phyloP scores from a whole-genome alignment of 2,888 invertebrate species.

The Rhamphomyia laevipes region DNA sequence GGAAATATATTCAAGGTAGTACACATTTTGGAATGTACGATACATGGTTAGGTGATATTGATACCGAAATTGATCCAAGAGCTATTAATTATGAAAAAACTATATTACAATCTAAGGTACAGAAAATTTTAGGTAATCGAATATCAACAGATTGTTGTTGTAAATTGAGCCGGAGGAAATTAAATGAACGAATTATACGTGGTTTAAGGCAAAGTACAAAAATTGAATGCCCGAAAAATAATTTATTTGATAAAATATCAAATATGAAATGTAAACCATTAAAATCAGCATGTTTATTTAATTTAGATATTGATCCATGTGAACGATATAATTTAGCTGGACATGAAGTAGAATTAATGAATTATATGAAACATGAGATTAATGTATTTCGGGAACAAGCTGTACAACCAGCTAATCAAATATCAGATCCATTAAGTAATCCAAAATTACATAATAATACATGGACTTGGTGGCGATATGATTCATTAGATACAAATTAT shows the following conservation, averaged over 20 bases:
- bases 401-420: constrained; percentile 36
- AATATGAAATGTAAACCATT: constrained; percentile 25
- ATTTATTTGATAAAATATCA: constrained; percentile 9
- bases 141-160: constrained; percentile 1
- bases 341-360: constrained; percentile 22
- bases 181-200: constrained; percentile 19
- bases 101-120: constrained; percentile 12
- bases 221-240: constrained; percentile 18
- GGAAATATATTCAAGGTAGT: constrained; percentile 21
- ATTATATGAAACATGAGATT: constrained; percentile 38
- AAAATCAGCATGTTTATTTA: constrained; percentile 39
- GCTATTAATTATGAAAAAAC: constrained; percentile 11
- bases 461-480: constrained; percentile 50
- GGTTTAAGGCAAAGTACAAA: constrained; percentile 23
- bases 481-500: not conserved
- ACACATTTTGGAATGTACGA: constrained; percentile 15
- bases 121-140: constrained; percentile 9
- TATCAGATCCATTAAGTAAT: constrained; percentile 41
- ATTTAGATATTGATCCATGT: constrained; percentile 43
- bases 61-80: constrained; percentile 14
- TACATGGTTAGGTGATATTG: constrained; percentile 15
- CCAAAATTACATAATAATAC: constrained; percentile 43
- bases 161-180: constrained; percentile 9
- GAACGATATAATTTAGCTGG: constrained; percentile 36
- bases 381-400: constrained; percentile 36